Base-by-base conservation (phyloP, 2,113 vertebrate genomes). In the Pogonocichla stellata region DNA sequence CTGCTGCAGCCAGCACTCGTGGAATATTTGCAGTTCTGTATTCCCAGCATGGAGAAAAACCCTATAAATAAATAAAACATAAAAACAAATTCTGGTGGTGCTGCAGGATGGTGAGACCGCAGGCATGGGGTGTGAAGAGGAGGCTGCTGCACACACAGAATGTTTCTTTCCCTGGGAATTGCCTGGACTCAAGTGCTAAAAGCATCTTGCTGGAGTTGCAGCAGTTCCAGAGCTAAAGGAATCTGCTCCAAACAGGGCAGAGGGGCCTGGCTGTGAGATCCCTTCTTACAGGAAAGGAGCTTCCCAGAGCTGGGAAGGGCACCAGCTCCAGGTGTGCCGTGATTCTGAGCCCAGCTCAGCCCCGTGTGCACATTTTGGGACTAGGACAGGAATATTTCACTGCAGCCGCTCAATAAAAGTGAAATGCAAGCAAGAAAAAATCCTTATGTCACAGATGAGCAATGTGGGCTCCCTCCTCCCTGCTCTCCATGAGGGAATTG, bases 241-340 rank as follows among this genome's bases (percentile, higher is more conserved):
- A 51, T 7, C 33, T 19, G n/a, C 48, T 38, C 4, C 14, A 40
- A 47, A 74, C n/a, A 34, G 51, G 65, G 53, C 66, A 40, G 47
- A 47, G 43, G 15, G 28, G 18, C 54, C 62, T 16, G n/a, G 45
- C 38, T 48, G 34, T 6, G 61, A 61, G 34, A 62, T 61, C 69
- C 40, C 34, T n/a, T 60, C 58, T 34, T 13, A n/a, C n/a, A 34
- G 7, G 34, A 50, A 34, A 62, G 54, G n/a, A 70, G 29, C 6
- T 66, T 65, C 33, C 34, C 45, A 2, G 5, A 2, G 5, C 10
- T 31, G 33, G 64, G 72, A 58, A 67, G 34, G 10, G 4, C 71
- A n/a, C 40, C 50, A 48, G 28, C 20, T 24, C 0, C 0, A 15
- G 64, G 6, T 10, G 19, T 10, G 61, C 58, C 0, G 0, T 8